These are phyloP conservation scores for Limonius californicus DNA, from an alignment of 1,140 invertebrate species.

Conservation along the genomic window DNA sequence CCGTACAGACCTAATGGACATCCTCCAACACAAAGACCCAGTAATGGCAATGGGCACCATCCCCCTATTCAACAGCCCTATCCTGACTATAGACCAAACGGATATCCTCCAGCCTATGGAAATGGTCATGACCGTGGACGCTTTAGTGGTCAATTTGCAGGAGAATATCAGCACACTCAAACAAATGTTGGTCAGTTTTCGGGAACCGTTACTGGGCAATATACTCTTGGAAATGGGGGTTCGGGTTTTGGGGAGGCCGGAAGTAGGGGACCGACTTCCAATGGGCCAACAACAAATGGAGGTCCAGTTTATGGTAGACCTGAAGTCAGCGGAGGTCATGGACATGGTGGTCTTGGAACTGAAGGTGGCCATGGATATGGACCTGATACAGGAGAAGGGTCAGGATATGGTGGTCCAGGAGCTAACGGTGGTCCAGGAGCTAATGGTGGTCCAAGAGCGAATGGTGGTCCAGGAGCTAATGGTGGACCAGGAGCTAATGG, in stretches of 20 bases:
- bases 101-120: neutral
- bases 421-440: neutral
- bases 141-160: constrained; percentile 3
- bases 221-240: neutral
- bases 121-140: too few relatives aligned
- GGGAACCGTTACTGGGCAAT: neutral
- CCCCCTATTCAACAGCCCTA: neutral
- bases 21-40: too few relatives aligned
- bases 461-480: neutral
- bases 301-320: neutral
- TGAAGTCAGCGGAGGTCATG: constrained; percentile 21
- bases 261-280: neutral
- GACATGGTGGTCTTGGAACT: constrained; percentile 6
- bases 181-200: neutral
- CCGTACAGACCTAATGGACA: too few relatives aligned
- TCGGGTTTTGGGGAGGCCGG: neutral
- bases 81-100: neutral
- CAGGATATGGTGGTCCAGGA: neutral
- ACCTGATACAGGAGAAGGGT: constrained; percentile 1
- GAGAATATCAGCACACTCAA: neutral
- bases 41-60: too few relatives aligned
- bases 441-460: neutral
- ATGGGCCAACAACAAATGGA: constrained; percentile 10
- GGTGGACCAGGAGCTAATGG: constrained; percentile 2
- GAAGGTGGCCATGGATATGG: constrained; percentile 18